Percentiles rank a stretch among this genome's conserved stretches.
Evolutionary conservation across 2,797 vertebrate species (phyloP).

Genomic region (Sarcoramphus papa): DNA sequence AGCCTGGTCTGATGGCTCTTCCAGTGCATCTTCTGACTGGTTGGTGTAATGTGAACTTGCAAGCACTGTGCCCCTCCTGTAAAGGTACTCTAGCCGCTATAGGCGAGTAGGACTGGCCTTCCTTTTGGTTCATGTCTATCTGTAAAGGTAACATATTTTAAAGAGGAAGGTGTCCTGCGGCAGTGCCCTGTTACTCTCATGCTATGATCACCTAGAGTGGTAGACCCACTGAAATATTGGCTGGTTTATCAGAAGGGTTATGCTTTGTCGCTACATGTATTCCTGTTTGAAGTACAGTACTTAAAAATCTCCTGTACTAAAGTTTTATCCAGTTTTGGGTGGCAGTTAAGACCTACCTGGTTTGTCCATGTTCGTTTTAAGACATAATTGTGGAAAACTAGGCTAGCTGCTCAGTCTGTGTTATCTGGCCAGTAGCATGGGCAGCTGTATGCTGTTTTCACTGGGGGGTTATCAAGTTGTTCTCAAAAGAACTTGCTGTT

Average conservation of each 20-base stretch:
- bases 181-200: background rate
- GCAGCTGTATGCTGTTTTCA: background rate
- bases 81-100: accelerated
- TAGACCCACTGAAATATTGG: background rate
- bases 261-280: accelerated
- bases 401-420: background rate
- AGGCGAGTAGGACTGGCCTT: background rate
- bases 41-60: accelerated
- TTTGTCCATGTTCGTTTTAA: background rate
- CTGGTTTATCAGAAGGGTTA: no score
- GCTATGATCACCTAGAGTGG: background rate
- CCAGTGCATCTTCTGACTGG: no score
- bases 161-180: background rate
- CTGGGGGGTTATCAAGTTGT: accelerated
- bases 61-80: background rate
- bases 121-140: background rate
- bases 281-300: background rate
- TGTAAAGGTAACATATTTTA: no score
- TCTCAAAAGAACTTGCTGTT: background rate
- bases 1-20: background rate
- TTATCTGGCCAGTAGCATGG: no score
- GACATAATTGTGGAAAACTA: background rate
- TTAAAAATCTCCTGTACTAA: accelerated
- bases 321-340: background rate
- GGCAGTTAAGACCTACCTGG: no score